Evolutionary conservation across 2,888 invertebrate species (phyloP).

Genomic region (Drosophila ezoana): DNA sequence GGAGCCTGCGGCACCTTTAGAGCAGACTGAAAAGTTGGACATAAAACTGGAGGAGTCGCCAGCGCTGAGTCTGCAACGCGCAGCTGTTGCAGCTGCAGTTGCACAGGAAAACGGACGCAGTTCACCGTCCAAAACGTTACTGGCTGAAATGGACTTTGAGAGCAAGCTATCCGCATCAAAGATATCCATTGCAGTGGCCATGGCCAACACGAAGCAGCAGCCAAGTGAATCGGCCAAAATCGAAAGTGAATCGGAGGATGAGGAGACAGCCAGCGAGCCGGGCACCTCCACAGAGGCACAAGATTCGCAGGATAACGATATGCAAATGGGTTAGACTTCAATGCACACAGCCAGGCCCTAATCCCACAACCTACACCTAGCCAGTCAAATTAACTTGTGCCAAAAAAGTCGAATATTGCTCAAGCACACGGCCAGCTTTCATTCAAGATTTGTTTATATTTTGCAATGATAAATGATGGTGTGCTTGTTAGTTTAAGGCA

Average conservation of each 20-base stretch:
- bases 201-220: constrained; percentile 60
- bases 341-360: neutral
- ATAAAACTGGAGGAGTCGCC: constrained; percentile 83
- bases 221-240: constrained; percentile 16
- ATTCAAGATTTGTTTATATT: constrained; percentile 18
- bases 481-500: constrained; percentile 58
- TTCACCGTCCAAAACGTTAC: constrained; percentile 38
- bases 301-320: constrained; percentile 64
- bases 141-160: constrained; percentile 83
- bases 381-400: constrained; percentile 82
- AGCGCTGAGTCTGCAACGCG: constrained; percentile 73
- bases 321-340: constrained; percentile 77
- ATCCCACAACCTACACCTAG: constrained; percentile 28
- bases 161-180: constrained; percentile 83
- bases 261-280: constrained; percentile 60
- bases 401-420: constrained; percentile 81
- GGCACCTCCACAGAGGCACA: constrained; percentile 61
- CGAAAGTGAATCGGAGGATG: constrained; percentile 65
- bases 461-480: constrained; percentile 32
- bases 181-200: constrained; percentile 80
- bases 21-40: constrained; percentile 82
- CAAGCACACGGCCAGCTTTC: constrained; percentile 59
- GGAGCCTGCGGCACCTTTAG: constrained; percentile 82
- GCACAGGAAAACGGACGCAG: constrained; percentile 51
- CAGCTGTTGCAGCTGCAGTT: constrained; percentile 59